A percentile compares a stretch with the other conserved stretches of the same genome.
Conservation (phyloP, 92 coral and sea anemone species). For the Montipora capitata region DNA sequence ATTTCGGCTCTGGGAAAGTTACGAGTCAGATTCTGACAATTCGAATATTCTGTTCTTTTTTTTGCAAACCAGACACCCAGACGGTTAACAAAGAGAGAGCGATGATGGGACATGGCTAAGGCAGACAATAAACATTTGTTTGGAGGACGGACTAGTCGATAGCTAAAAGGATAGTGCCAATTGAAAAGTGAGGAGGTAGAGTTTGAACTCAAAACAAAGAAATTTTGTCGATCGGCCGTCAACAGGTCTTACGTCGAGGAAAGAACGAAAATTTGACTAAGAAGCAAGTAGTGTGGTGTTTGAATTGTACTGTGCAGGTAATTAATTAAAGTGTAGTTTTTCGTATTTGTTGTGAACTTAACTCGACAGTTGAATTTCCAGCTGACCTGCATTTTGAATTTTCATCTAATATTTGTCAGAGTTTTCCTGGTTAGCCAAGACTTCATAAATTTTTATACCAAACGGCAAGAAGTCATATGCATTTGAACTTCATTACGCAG, state of each 20-base stretch:
- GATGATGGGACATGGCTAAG: not conserved
- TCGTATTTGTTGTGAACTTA: constrained; percentile 4
- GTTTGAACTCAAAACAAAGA: not conserved
- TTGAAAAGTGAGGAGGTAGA: constrained; percentile 3
- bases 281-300: constrained; percentile 3
- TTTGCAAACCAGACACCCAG: not conserved
- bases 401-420: not conserved
- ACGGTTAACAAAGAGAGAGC: constrained; percentile 6
- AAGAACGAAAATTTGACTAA: not conserved
- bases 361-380: constrained; percentile 3
- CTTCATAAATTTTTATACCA: constrained; percentile 1
- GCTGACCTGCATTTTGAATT: constrained; percentile 1
- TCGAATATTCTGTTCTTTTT: not conserved
- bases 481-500: not conserved
- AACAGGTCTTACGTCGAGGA: constrained; percentile 12
- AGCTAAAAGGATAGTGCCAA: not conserved
- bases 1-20: constrained; percentile 4
- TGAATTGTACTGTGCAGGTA: constrained; percentile 9
- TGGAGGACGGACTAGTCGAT: constrained; percentile 1
- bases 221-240: constrained; percentile 15
- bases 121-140: not conserved
- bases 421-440: constrained; percentile 2
- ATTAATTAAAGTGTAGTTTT: not conserved
- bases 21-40: constrained; percentile 1
- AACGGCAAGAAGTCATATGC: not conserved